Conservation (phyloP, 2,113 vertebrate genomes). For the Melanocharis versteri region DNA sequence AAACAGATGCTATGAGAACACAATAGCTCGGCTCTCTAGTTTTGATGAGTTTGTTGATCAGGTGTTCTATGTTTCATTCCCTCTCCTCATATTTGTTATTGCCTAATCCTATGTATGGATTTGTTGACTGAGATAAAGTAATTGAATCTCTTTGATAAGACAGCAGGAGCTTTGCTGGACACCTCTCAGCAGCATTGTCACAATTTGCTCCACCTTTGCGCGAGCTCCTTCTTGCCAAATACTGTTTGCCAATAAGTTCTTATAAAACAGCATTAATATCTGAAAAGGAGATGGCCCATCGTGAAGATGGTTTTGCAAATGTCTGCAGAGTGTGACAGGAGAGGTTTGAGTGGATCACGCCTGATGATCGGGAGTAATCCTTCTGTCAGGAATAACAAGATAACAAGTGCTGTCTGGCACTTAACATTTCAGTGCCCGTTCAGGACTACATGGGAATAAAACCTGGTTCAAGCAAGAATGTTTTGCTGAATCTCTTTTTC, state of each 20-base stretch:
- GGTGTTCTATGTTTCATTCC: neutral
- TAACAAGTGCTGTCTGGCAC: neutral
- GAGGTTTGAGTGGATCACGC: accelerated
- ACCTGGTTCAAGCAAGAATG: neutral
- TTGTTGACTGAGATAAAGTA: neutral
- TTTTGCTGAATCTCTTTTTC: neutral
- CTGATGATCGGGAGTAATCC: accelerated
- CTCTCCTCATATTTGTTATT: neutral
- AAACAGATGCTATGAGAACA: neutral
- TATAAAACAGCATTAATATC: neutral
- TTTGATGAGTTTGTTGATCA: neutral
- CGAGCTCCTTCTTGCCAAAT: neutral
- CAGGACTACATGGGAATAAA: neutral
- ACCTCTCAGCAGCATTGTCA: neutral
- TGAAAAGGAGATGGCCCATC: neutral
- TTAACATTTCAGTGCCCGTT: neutral
- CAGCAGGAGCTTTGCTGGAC: neutral
- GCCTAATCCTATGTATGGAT: neutral
- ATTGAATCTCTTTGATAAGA: neutral
- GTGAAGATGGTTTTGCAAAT: accelerated
- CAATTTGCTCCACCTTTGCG: neutral
- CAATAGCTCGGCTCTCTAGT: accelerated
- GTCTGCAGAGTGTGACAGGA: neutral
- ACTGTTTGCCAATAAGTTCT: neutral
- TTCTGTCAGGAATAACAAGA: neutral